Conservation (phyloP, 2,797 vertebrate species). For the Leptatherina wallacei region DNA sequence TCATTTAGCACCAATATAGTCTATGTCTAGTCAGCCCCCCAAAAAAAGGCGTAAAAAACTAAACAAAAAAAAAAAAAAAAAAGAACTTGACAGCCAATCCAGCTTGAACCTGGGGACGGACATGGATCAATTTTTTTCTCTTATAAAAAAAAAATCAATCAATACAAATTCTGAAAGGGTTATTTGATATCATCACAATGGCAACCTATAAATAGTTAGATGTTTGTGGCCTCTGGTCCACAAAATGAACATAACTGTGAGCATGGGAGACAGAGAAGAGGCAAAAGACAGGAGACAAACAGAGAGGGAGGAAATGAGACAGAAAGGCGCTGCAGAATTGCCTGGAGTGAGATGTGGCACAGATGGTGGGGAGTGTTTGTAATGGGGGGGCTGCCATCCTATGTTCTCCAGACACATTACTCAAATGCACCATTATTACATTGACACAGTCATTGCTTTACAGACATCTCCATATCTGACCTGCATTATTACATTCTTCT, state of each 20-base stretch:
- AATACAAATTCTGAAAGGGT: slow-evolving; percentile 22
- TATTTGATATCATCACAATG: slow-evolving; percentile 39
- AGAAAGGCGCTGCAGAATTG: slow-evolving; percentile 46
- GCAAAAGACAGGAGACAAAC: slow-evolving; percentile 33
- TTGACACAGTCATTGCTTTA: slow-evolving; percentile 74
- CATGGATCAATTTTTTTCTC: slow-evolving; percentile 42
- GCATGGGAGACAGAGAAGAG: slow-evolving; percentile 25
- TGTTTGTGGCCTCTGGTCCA: slow-evolving; percentile 20
- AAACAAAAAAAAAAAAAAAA: not conserved
- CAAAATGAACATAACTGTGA: slow-evolving; percentile 31
- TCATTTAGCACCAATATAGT: slow-evolving; percentile 33
- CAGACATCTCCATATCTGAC: slow-evolving; percentile 70
- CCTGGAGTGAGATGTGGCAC: slow-evolving; percentile 68
- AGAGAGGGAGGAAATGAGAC: slow-evolving; percentile 42
- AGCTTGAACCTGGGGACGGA: slow-evolving; percentile 22
- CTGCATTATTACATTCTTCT: slow-evolving; percentile 42
- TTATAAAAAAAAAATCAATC: slow-evolving; percentile 45
- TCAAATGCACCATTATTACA: slow-evolving; percentile 74
- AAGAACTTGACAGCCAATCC: not conserved
- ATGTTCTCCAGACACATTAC: slow-evolving; percentile 73
- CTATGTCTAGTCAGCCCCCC: not conserved
- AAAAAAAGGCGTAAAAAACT: too few species aligned
- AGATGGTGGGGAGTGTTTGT: slow-evolving; percentile 73
- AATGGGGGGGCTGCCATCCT: slow-evolving; percentile 54
- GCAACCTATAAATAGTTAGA: slow-evolving; percentile 34